Evolutionary conservation across 2,113 vertebrate genomes (phyloP), one percentile per base, ranked within the genome.

Genomic region (Sterna hirundo): DNA sequence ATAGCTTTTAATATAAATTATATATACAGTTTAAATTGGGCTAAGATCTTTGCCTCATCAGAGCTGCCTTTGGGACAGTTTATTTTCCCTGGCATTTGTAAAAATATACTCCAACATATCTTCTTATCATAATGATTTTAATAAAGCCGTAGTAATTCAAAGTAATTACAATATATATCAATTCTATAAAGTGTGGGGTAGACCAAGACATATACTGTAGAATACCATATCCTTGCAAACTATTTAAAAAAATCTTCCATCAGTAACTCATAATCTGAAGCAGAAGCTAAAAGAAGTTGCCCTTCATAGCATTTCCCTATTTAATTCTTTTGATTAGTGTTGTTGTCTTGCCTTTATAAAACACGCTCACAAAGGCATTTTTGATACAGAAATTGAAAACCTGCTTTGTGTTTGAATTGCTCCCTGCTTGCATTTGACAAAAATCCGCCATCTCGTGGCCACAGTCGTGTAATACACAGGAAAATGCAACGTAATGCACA

Each of bases 391-490:
- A 83, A 34, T n/a, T 34, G 65, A 57, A 82, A 93, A 61, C 29
- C 29, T 19, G 11, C 23, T 72, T 29, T 2, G 2, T 30, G n/a
- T 76, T 92, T 72, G n/a, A 81, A 20, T 64, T 52, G 69, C 26
- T 93, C 13, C 34, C 27, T 40, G 34, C 57, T 47, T 46, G 21
- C 40, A 15, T 80, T 72, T 70, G 62, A 34, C 62, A 65, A 49
- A 34, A 54, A 34, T 11, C 23, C 5, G 82, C 95, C 97, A 83
- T 93, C 95, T 93, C 4, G 83, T 89, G 95, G 93, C 75, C 83
- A 20, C 7, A 15, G n/a, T 14, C 0, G 0, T 76, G 69, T 77
- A 62, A 6, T 29, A 7, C 61, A 46, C 46, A 46, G 46, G 46
- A 46, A 46, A 46, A 46, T 46, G 46, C 18, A 44, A 44, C 15